Base-by-base conservation (phyloP, 2,888 invertebrate species). In the Tenthredo distinguenda region DNA sequence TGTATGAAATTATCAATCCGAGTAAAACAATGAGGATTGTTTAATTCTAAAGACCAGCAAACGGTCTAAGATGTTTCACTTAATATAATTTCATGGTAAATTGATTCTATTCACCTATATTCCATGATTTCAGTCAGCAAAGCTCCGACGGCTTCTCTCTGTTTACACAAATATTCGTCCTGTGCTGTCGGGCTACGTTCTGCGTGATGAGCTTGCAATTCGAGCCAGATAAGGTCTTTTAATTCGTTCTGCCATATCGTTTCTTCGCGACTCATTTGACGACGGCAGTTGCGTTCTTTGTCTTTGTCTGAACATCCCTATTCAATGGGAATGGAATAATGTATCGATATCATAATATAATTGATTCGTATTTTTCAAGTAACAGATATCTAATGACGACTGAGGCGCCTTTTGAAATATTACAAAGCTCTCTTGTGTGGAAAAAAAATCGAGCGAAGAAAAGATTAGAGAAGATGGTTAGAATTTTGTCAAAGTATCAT, bases 191-290 rank as follows among this genome's bases (percentile, higher is more conserved):
- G 95, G 0, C 96, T 96, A 76, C 97, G 95, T 87, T 97, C 97
- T 0, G 97, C 97, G 88, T 97, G 95, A 95, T 96, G 96, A 0
- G 98, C 98, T 93, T 97, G 97, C 87, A 99, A 94, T 94, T 98
- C 98, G 89, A 98, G 93, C 98, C 98, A 99, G 89, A 98, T 97
- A 88, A 98, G 95, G 94, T 98, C 98, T 93, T 98, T 98, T 81
- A 98, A 94, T 94, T 98, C 97, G 89, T 97, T 98, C 93, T 98
- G 98, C 97, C 97, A 98, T 71, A 97, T 94, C 87, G 97, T 96
- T 92, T 98, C 98, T 92, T 98, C 98, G 88, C 96, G 96, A 89
- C 97, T 97, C 91, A 97, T 95, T 96, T 97, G 94, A 5, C 94
- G 94, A 90, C 91, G 89, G 92, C 94, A 90, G 85, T 90, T 93